Conservation (phyloP, 2,113 vertebrate species). For the Reinhardtius hippoglossoides region DNA sequence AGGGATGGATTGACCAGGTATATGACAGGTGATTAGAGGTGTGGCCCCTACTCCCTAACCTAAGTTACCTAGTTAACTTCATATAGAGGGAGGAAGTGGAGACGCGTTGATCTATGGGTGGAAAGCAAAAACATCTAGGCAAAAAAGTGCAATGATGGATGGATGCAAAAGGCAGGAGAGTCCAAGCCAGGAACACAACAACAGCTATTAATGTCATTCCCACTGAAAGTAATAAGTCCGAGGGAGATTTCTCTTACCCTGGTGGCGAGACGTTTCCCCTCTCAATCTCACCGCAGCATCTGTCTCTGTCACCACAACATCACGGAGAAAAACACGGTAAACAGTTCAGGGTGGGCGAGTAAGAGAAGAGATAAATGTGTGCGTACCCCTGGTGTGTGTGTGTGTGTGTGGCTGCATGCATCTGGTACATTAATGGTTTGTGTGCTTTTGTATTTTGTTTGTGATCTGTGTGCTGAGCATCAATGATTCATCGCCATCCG, state of each 20-base stretch:
- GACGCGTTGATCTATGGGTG: too few species aligned
- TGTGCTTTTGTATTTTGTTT: slow-evolving; percentile 37
- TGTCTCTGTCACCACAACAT: slow-evolving; percentile 64
- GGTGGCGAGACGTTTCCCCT: slow-evolving; percentile 32
- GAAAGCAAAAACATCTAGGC: not conserved
- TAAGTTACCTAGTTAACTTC: not conserved
- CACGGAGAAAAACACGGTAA: slow-evolving; percentile 40
- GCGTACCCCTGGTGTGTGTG: not conserved
- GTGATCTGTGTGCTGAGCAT: slow-evolving; percentile 58
- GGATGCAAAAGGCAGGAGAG: not conserved
- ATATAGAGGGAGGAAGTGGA: not conserved
- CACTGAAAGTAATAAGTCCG: slow-evolving; percentile 21
- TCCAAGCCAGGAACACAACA: slow-evolving; percentile 4
- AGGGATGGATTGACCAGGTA: too few species aligned
- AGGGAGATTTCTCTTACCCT: slow-evolving; percentile 32
- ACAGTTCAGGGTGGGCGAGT: slow-evolving; percentile 53
- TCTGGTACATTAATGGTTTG: slow-evolving; percentile 7
- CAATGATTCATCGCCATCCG: slow-evolving; percentile 58
- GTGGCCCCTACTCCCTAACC: too few species aligned
- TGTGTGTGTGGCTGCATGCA: not conserved
- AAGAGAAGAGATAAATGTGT: slow-evolving; percentile 45
- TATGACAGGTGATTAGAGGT: too few species aligned
- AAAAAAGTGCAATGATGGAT: not conserved
- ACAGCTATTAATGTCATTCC: slow-evolving; percentile 35
- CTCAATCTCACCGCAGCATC: slow-evolving; percentile 52